Evolutionary conservation across 1,140 invertebrate genomes (phyloP).

Genomic region (Caenorhabditis remanei): DNA sequence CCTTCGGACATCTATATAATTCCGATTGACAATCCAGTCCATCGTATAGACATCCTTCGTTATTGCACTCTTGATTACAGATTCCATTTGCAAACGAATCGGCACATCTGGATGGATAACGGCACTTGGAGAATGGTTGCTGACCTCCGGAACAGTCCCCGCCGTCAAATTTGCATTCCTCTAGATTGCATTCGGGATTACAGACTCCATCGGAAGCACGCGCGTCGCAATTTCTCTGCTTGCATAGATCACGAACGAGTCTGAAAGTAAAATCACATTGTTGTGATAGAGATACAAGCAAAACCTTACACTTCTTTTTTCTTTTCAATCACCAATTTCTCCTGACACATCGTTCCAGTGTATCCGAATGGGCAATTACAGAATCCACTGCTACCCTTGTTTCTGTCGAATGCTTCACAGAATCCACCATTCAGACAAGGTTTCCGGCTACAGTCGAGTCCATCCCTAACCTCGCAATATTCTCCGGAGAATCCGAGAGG

Average conservation of each 20-base stretch:
- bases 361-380: slow-evolving; percentile 84
- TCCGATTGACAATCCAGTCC: slow-evolving; percentile 86
- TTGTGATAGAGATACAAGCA: background rate
- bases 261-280: background rate
- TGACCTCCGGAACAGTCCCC: slow-evolving; percentile 91
- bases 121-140: slow-evolving; percentile 93
- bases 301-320: slow-evolving; percentile 66
- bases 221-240: slow-evolving; percentile 56
- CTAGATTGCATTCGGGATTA: slow-evolving; percentile 84
- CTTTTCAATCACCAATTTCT: slow-evolving; percentile 67
- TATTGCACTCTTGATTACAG: slow-evolving; percentile 88
- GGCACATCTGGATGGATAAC: slow-evolving; percentile 89
- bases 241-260: background rate
- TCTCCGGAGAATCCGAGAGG: background rate
- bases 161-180: slow-evolving; percentile 93
- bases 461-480: background rate
- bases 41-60: slow-evolving; percentile 90
- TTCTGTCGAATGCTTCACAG: background rate
- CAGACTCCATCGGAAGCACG: slow-evolving; percentile 68
- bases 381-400: slow-evolving; percentile 75
- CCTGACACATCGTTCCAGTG: slow-evolving; percentile 71
- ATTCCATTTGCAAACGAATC: slow-evolving; percentile 87
- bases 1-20: slow-evolving; percentile 56
- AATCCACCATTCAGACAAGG: slow-evolving; percentile 89
- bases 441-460: background rate